Base-by-base conservation (phyloP, 2,888 invertebrate species). In the Strigamia maritima region DNA sequence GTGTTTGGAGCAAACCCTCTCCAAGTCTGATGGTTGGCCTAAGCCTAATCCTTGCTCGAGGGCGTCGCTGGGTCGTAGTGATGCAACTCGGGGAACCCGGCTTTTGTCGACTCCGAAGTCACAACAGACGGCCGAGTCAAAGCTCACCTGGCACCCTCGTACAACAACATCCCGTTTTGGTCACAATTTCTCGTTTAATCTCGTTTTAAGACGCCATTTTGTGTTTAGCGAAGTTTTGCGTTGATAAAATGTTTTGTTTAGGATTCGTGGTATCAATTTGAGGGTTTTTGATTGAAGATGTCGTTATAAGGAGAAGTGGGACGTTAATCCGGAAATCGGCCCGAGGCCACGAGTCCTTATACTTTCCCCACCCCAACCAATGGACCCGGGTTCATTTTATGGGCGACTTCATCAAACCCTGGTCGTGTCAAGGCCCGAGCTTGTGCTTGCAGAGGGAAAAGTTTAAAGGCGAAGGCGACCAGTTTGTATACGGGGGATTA, bases 11-110 rank as follows among this genome's bases (percentile, higher is more conserved):
- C 60, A 60, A 60, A 60, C 60, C 60, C 60, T 60, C 60, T 60
- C 60, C 60, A 60, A 60, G 60, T 44, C 60, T 60, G 60, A 60
- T 60, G 60, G 60, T 60, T 60, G 60, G 60, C 60, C 60, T 60
- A 60, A 60, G 60, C 60, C 60, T 60, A 60, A 60, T 60, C 60
- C 60, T 60, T 6, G 60, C 60, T 60, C 22, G 19, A 60, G 60
- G 60, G 60, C 60, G 60, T 60, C 60, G 60, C 60, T 60, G 60
- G 60, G 19, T 60, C 22, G 19, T 60, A n/a, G 60, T 60, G 60
- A 60, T 60, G 60, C 60, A 60, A 60, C 60, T 60, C 24, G 60
- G 2, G 60, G 60, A 44, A 60, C 60, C 60, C 24, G 10, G 60
- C 60, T 60, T 60, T 60, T 60, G 60, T 60, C 60, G 60, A 60